phyloP scores from a whole-genome alignment of 2,888 invertebrate species.

The Pandemis cinnamomeana region DNA sequence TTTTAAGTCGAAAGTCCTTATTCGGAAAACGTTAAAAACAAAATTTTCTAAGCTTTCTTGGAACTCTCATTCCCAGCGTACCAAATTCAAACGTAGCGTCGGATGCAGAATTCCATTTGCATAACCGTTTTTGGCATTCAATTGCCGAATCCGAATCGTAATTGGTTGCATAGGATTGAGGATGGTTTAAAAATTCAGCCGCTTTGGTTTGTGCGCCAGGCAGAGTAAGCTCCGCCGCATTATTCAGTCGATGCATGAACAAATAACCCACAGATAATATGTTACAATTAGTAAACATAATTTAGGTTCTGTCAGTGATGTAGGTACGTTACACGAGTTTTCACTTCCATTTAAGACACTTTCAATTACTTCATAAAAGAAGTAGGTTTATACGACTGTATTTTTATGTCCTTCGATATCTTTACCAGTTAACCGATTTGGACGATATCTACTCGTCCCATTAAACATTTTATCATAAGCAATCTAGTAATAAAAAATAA shows the following conservation, averaged over 20 bases:
- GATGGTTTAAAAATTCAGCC: slow-evolving; percentile 20
- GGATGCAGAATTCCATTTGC: slow-evolving; percentile 30
- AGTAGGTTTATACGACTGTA: too few relatives aligned
- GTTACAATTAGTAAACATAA: too few relatives aligned
- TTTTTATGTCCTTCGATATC: too few relatives aligned
- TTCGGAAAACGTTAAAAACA: not conserved
- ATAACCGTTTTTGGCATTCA: slow-evolving; percentile 37
- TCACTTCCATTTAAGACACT: not conserved
- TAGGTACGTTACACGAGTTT: too few relatives aligned
- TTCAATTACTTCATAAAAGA: too few relatives aligned
- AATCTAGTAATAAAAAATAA: too few relatives aligned
- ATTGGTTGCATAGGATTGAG: slow-evolving; percentile 34
- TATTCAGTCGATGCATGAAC: not conserved
- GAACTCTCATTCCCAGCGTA: slow-evolving; percentile 8
- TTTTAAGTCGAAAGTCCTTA: not conserved
- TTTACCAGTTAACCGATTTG: too few relatives aligned
- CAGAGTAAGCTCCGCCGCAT: not conserved
- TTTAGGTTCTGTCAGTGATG: too few relatives aligned
- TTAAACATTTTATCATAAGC: too few relatives aligned
- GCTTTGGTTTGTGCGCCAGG: not conserved
- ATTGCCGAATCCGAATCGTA: slow-evolving; percentile 30
- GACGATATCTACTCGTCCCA: too few relatives aligned
- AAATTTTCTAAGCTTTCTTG: not conserved
- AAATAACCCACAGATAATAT: not conserved
- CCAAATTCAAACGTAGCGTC: slow-evolving; percentile 15